These are phyloP conservation scores for Cladopsammia gracilis DNA, from an alignment of 64 coral and sea anemone genomes.

Conservation along the genomic window DNA sequence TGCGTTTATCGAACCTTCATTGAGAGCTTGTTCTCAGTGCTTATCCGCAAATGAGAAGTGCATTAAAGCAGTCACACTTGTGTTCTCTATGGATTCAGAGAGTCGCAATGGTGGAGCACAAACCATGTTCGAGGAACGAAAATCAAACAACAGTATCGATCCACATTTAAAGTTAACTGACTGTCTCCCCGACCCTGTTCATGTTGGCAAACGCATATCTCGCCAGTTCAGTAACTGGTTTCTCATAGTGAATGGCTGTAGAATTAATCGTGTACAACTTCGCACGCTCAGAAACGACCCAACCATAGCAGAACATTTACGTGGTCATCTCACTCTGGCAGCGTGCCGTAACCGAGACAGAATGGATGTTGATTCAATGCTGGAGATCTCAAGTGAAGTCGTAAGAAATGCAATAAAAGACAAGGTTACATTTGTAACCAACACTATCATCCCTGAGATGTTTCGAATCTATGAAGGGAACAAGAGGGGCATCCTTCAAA, in stretches of 20 bases:
- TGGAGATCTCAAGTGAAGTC: slow-evolving; percentile 39
- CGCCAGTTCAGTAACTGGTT: slow-evolving; percentile 53
- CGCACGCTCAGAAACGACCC: slow-evolving; percentile 50
- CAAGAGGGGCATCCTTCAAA: slow-evolving; percentile 53
- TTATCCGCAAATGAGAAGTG: background rate
- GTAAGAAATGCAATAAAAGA: background rate
- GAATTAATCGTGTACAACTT: slow-evolving; percentile 59
- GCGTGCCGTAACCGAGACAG: slow-evolving; percentile 55
- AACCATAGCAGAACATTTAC: background rate
- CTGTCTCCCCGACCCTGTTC: slow-evolving; percentile 39
- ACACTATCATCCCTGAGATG: slow-evolving; percentile 44
- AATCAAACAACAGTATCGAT: slow-evolving; percentile 19
- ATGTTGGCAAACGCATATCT: slow-evolving; percentile 36
- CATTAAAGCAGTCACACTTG: slow-evolving; percentile 19
- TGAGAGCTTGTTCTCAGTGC: slow-evolving; percentile 19
- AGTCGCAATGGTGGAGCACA: slow-evolving; percentile 27
- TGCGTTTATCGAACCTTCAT: slow-evolving; percentile 16
- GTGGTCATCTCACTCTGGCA: background rate
- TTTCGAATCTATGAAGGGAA: slow-evolving; percentile 47
- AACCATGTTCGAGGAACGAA: slow-evolving; percentile 4
- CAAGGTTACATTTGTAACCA: slow-evolving; percentile 33
- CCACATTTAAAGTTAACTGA: slow-evolving; percentile 15
- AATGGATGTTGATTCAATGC: slow-evolving; percentile 55
- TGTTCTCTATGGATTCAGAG: slow-evolving; percentile 51
- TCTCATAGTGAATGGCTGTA: background rate